phyloP scores from a whole-genome alignment of 1,140 invertebrate genomes.

The Ericerus pela region DNA sequence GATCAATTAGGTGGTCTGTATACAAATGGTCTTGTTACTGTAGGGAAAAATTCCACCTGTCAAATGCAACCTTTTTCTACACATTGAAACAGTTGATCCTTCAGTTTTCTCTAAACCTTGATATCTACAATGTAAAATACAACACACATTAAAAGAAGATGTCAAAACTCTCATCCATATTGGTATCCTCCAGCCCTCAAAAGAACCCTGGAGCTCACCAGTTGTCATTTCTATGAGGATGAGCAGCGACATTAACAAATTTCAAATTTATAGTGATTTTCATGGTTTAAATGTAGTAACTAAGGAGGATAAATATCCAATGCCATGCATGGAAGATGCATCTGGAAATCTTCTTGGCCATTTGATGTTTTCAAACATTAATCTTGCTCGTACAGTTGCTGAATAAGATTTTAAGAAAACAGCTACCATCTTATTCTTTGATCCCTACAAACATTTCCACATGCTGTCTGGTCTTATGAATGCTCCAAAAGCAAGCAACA shows the following conservation, averaged over 20 bases:
- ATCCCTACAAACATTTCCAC: conserved; percentile 17
- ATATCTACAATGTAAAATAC: not conserved
- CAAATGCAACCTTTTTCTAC: not conserved
- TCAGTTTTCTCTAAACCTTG: not conserved
- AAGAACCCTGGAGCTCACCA: conserved; percentile 32
- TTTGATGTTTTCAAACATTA: conserved; percentile 33
- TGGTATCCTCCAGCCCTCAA: conserved; percentile 28
- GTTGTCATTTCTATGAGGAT: conserved; percentile 29
- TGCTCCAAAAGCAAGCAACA: conserved; percentile 32
- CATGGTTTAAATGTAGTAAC: conserved; percentile 31
- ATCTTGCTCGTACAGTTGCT: conserved; percentile 31
- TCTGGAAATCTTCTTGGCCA: conserved; percentile 28
- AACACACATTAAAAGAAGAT: not conserved
- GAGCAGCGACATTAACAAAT: no score
- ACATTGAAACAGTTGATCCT: not conserved
- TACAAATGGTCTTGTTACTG: no score
- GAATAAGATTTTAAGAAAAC: conserved; percentile 29
- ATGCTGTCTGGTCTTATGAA: conserved; percentile 29
- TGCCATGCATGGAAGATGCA: conserved; percentile 27
- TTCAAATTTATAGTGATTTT: conserved; percentile 33
- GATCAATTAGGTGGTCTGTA: no score
- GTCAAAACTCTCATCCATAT: conserved; percentile 16
- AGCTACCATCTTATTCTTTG: conserved; percentile 21
- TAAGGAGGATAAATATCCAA: conserved; percentile 28
- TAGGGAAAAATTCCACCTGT: not conserved